These are phyloP conservation scores for Folsomia candida DNA, from an alignment of 2,888 invertebrate genomes.

Conservation along the genomic window DNA sequence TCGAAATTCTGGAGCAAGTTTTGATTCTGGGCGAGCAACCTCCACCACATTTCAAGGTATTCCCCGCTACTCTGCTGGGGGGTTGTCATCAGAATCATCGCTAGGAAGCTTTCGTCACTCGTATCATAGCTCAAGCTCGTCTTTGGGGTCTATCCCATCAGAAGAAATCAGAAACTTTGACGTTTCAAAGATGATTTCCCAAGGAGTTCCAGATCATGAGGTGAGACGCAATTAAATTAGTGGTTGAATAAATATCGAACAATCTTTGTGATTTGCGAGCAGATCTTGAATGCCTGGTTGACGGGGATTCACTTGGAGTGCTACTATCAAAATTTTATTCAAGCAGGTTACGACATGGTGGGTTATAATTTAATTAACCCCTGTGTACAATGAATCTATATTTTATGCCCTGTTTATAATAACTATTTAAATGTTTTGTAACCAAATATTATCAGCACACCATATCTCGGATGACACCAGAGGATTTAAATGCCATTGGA, in stretches of 20 bases:
- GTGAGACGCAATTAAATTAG: too few relatives aligned
- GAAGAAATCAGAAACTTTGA: constrained; percentile 62
- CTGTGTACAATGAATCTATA: too few relatives aligned
- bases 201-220: constrained; percentile 82
- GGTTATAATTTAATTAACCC: too few relatives aligned
- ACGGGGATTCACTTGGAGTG: constrained; percentile 91
- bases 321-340: constrained; percentile 87
- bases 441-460: too few relatives aligned
- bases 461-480: constrained; percentile 98
- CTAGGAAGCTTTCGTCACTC: constrained; percentile 63
- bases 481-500: constrained; percentile 68
- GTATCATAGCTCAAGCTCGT: constrained; percentile 53
- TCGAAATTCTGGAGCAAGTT: constrained; percentile 81
- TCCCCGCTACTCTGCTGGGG: constrained; percentile 45
- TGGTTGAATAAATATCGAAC: too few relatives aligned
- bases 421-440: too few relatives aligned
- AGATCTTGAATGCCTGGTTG: constrained; percentile 64
- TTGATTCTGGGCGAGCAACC: constrained; percentile 89
- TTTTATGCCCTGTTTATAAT: too few relatives aligned
- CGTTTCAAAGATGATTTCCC: constrained; percentile 57
- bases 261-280: too few relatives aligned
- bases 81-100: constrained; percentile 53
- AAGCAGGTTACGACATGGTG: constrained; percentile 92
- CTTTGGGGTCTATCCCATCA: constrained; percentile 59
- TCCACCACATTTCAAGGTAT: constrained; percentile 57